These are phyloP conservation scores for Meta bourneti DNA, from an alignment of 2,888 invertebrate genomes.

Conservation along the genomic window DNA sequence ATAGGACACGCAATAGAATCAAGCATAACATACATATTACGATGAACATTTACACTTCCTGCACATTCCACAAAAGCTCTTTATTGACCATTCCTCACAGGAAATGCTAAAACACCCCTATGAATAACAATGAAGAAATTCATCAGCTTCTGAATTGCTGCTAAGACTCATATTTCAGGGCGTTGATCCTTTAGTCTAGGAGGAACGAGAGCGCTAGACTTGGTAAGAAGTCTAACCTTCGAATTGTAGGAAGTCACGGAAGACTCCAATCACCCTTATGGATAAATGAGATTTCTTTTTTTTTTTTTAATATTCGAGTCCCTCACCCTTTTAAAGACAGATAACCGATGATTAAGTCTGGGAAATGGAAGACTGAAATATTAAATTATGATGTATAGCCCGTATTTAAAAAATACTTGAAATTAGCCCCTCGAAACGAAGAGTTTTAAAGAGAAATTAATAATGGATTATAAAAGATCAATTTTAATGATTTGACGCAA, in stretches of 20 bases:
- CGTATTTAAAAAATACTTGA: neutral
- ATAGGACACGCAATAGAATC: too few relatives aligned
- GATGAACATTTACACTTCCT: too few relatives aligned
- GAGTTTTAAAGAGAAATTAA: neutral
- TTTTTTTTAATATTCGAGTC: neutral
- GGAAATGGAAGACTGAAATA: neutral
- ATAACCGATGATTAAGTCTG: neutral
- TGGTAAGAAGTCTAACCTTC: neutral
- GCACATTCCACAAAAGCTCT: too few relatives aligned
- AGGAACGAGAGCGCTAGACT: neutral
- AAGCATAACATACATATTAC: too few relatives aligned
- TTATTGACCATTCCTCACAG: too few relatives aligned
- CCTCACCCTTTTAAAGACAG: neutral
- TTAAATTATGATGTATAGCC: neutral
- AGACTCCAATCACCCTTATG: conserved; percentile 26
- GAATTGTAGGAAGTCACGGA: conserved; percentile 22
- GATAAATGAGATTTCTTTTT: conserved; percentile 1
- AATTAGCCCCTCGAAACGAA: neutral
- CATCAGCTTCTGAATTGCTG: too few relatives aligned
- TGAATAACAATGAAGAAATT: too few relatives aligned
- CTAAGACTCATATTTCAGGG: neutral
- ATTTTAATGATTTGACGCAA: neutral
- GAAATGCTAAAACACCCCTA: too few relatives aligned
- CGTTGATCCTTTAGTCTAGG: conserved; percentile 35
- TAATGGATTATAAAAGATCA: neutral